These are phyloP conservation scores for Macrostomum lignano DNA, from an alignment of 1,140 invertebrate genomes.

Conservation along the genomic window DNA sequence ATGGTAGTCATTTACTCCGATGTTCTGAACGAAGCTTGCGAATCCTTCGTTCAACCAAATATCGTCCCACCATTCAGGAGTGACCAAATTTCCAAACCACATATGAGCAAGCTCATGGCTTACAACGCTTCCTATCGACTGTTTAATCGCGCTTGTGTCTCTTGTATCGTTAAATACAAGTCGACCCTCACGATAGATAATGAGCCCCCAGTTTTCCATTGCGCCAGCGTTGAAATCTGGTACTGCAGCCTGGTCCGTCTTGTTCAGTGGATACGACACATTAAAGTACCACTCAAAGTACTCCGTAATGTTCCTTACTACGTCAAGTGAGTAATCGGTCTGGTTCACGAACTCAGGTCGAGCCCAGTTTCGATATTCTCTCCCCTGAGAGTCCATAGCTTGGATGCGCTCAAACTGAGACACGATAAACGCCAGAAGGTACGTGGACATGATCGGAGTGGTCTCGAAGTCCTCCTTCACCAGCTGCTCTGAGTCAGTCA, in stretches of 20 bases:
- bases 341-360: neutral
- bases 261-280: slow-evolving; percentile 2
- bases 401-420: neutral
- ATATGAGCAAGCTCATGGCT: slow-evolving; percentile 29
- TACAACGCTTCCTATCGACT: slow-evolving; percentile 21
- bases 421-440: slow-evolving; percentile 52
- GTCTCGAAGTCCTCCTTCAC: neutral
- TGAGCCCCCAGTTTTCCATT: slow-evolving; percentile 51
- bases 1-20: slow-evolving; percentile 34
- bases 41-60: slow-evolving; percentile 31
- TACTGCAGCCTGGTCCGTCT: slow-evolving; percentile 37
- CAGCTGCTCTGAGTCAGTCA: no score
- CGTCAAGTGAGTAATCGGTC: slow-evolving; percentile 3
- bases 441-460: slow-evolving; percentile 49
- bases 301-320: neutral
- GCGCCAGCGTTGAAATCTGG: slow-evolving; percentile 59
- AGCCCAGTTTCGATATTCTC: neutral
- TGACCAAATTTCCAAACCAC: slow-evolving; percentile 65
- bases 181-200: slow-evolving; percentile 24
- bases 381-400: neutral
- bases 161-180: no score
- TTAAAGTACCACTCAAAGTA: neutral
- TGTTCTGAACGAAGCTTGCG: slow-evolving; percentile 22
- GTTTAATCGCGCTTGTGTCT: slow-evolving; percentile 10
- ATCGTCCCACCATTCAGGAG: slow-evolving; percentile 30